Evolutionary conservation across 2,888 invertebrate species (phyloP).

Genomic region (Urechis unicinctus): DNA sequence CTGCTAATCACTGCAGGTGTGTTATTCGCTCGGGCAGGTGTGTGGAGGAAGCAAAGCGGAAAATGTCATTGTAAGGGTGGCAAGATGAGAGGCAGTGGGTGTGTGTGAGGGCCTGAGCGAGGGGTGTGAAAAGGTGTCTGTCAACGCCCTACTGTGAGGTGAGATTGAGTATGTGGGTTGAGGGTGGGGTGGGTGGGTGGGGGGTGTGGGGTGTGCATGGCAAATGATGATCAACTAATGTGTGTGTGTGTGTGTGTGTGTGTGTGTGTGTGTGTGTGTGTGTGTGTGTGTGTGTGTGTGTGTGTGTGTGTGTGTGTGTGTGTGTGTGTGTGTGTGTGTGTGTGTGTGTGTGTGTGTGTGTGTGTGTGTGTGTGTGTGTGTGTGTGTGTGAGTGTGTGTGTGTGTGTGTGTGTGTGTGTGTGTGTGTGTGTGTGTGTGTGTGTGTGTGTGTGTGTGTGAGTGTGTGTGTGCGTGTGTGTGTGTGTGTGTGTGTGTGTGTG

Average conservation of each 20-base stretch:
- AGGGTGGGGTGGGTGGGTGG: no score
- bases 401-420: constrained; percentile 6
- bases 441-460: constrained; percentile 5
- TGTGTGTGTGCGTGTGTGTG: constrained; percentile 8
- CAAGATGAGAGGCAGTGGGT: no score
- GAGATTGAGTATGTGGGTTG: no score
- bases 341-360: background rate
- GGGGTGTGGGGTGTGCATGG: no score
- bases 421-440: constrained; percentile 4
- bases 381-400: background rate
- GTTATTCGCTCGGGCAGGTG: no score
- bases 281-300: background rate
- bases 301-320: background rate
- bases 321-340: background rate
- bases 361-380: background rate
- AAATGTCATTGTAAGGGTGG: no score
- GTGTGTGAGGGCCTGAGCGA: no score
- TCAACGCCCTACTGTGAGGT: no score
- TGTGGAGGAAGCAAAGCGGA: no score
- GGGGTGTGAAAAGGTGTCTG: no score
- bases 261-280: constrained; percentile 1
- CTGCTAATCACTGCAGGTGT: no score
- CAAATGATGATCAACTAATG: no score
- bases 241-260: constrained; percentile 1
- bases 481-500: constrained; percentile 11